Evolutionary conservation across 2,888 invertebrate genomes (phyloP), one percentile per base, ranked within the genome.

Genomic region (Hirtodrosophila alboralis): DNA sequence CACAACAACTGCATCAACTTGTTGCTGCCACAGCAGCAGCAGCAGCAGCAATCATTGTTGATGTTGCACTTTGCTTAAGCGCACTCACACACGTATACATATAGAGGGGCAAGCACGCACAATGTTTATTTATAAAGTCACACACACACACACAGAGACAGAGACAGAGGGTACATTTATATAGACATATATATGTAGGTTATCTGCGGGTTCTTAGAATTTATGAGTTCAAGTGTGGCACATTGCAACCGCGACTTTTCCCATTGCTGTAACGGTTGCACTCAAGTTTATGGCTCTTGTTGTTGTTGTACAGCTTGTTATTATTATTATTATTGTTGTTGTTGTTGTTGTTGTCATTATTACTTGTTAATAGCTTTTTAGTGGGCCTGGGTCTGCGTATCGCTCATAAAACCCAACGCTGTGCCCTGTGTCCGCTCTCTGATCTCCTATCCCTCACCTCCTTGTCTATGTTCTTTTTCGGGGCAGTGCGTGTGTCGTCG

Each of bases 141-240:
- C 34, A 45, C 38, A 40, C 36, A 37, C 27, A 34, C 16, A 26
- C 16, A 33, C 40, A 41, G 13, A 40, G 12, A 30, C 23, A 23
- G n/a, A 26, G 10, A 9, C 4, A 4, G 18, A 18, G 18, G 21
- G 1, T 43, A 14, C 45, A 26, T n/a, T n/a, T n/a, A 36, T 28
- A 34, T 48, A 31, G 10, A 30, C 36, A 54, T 40, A 23, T 47
- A 58, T 56, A 86, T 79, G 61, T 86, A 68, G 86, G 78, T 86
- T 79, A 79, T 79, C 78, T 80, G 64, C 67, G 75, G 84, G 81
- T 80, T 80, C 79, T 69, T 63, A 58, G 86, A 86, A 80, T 86
- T 80, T 84, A 80, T 80, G 81, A 73, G 86, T 86, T 80, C 79
- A 80, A 80, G 86, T 80, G 79, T 84, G 86, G 71, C 84, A 65